Evolutionary conservation across 92 coral and sea anemone species (phyloP).

Genomic region (Palythoa heliodiscus): DNA sequence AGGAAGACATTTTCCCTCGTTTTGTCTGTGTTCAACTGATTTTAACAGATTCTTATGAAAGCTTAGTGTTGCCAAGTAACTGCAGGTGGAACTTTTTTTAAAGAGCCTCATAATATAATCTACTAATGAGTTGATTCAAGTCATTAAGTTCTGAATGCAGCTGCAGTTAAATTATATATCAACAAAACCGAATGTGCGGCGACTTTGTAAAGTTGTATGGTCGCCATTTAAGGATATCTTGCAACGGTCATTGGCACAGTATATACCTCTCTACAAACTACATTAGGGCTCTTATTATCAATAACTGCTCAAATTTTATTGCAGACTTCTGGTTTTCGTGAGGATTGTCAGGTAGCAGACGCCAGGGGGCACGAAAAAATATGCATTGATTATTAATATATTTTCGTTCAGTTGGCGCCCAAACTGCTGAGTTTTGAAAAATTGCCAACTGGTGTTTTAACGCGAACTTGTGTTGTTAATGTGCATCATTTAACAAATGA

Average conservation of each 20-base stretch:
- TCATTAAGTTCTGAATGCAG: not conserved
- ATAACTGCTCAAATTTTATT: not conserved
- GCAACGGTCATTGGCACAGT: not conserved
- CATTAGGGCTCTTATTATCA: not conserved
- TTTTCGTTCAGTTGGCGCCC: conserved; percentile 34
- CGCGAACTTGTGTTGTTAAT: conserved; percentile 3
- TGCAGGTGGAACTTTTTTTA: not conserved
- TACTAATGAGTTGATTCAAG: conserved; percentile 6
- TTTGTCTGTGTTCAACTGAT: too few relatives aligned
- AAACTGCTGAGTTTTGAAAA: conserved; percentile 1
- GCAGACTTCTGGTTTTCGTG: not conserved
- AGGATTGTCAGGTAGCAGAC: conserved; percentile 23
- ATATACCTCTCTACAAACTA: not conserved
- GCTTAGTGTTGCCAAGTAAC: not conserved
- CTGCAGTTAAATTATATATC: not conserved
- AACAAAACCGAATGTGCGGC: not conserved
- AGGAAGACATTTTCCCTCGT: not conserved
- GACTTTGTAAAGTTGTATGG: not conserved
- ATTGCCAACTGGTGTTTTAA: not conserved
- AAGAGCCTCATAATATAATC: not conserved
- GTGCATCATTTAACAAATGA: conserved; percentile 30
- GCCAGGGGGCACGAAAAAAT: conserved; percentile 8
- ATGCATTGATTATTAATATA: not conserved
- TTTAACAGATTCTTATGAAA: not conserved
- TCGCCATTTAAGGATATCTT: not conserved